These are phyloP conservation scores for Belgica antarctica DNA, from an alignment of 2,888 invertebrate genomes.

Conservation along the genomic window DNA sequence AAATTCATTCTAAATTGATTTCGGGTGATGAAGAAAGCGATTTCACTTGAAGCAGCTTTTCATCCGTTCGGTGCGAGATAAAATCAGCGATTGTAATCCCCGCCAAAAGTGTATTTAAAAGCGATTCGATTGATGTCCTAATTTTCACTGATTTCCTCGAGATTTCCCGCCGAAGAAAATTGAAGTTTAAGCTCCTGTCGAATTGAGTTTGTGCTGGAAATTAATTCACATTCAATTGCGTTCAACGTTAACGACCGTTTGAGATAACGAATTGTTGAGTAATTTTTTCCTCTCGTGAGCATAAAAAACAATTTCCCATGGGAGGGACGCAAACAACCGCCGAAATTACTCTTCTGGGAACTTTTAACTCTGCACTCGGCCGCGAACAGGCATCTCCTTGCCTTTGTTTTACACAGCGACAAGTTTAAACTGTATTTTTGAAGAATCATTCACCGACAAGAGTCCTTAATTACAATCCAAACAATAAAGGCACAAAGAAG, in stretches of 20 bases:
- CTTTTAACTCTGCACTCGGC: constrained; percentile 22
- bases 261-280: constrained; percentile 8
- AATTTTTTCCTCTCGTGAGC: constrained; percentile 8
- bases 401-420: background rate
- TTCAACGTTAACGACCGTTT: constrained; percentile 21
- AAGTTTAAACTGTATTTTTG: constrained; percentile 26
- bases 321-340: background rate
- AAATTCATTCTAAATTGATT: constrained; percentile 27
- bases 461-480: constrained; percentile 39
- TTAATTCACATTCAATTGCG: constrained; percentile 30
- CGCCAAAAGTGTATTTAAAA: constrained; percentile 21
- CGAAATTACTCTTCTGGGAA: constrained; percentile 10
- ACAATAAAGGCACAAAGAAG: constrained; percentile 35
- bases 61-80: no score
- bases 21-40: background rate
- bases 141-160: constrained; percentile 1
- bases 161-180: constrained; percentile 9
- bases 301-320: constrained; percentile 29
- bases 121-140: constrained; percentile 36
- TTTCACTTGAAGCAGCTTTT: no score
- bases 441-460: constrained; percentile 36
- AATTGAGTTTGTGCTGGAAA: constrained; percentile 27
- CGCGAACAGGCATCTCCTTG: background rate
- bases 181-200: constrained; percentile 39
- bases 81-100: background rate